Evolutionary conservation across 2,888 invertebrate species (phyloP).

Genomic region (Brachyopa scutellaris): DNA sequence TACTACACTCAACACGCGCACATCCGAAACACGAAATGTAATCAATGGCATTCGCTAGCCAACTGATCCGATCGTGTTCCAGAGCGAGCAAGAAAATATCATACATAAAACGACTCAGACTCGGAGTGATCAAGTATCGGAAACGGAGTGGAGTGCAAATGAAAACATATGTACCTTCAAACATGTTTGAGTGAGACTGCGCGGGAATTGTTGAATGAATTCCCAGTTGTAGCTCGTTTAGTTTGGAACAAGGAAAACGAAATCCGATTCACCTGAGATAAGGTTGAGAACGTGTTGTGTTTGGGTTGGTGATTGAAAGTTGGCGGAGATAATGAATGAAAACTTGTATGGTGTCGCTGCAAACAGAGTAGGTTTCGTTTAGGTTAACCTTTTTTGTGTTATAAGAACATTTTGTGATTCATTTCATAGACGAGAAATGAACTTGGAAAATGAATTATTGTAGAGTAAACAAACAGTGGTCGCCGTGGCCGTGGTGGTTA

Average conservation of each 20-base stretch:
- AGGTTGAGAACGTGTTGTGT: neutral
- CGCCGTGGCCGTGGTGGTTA: too few relatives aligned
- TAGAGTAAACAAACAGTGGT: too few relatives aligned
- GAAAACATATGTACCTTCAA: neutral
- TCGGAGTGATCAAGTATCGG: neutral
- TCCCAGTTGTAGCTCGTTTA: conserved; percentile 8
- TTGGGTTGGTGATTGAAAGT: neutral
- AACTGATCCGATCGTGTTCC: conserved; percentile 68
- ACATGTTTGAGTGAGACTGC: conserved; percentile 44
- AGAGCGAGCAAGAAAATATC: conserved; percentile 52
- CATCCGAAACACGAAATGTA: conserved; percentile 56
- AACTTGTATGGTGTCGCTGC: neutral
- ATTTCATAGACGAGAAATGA: too few relatives aligned
- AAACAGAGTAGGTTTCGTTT: neutral
- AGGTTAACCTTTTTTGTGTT: conserved; percentile 18
- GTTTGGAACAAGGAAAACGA: neutral
- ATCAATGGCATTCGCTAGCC: conserved; percentile 67
- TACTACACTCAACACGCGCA: conserved; percentile 23
- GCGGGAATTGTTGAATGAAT: conserved; percentile 43
- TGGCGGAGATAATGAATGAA: neutral
- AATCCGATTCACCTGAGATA: neutral
- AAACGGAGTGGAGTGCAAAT: conserved; percentile 1
- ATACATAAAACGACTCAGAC: conserved; percentile 13
- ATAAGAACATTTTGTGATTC: too few relatives aligned
- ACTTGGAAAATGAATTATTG: too few relatives aligned